These are phyloP conservation scores for Tupaia tana DNA, from an alignment of 2,113 vertebrate species.

Conservation along the genomic window DNA sequence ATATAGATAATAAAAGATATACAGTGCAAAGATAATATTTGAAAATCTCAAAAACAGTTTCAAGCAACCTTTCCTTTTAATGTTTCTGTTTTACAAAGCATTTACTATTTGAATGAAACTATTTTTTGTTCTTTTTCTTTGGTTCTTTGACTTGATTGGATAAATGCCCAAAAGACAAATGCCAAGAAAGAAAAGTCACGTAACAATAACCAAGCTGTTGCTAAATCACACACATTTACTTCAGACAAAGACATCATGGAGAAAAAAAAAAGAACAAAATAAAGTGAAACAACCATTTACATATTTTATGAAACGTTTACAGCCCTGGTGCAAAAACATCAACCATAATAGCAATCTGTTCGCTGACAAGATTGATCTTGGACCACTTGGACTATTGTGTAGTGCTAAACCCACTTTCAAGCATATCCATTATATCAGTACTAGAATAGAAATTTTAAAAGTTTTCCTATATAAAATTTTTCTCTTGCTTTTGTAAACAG, in stretches of 20 bases:
- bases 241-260: not conserved
- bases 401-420: slow-evolving; percentile 4
- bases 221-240: slow-evolving; percentile 7
- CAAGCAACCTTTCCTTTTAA: slow-evolving; percentile 15
- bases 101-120: slow-evolving; percentile 21
- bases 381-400: not conserved
- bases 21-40: not conserved
- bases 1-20: slow-evolving; percentile 5
- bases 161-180: not conserved
- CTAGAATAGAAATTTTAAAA: not conserved
- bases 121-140: not conserved
- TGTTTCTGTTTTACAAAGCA: not conserved
- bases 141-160: not conserved
- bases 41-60: not conserved
- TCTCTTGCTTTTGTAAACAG: not conserved
- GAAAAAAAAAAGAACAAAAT: not conserved
- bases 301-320: slow-evolving; percentile 34
- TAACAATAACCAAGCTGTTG: not conserved
- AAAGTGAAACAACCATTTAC: slow-evolving; percentile 23
- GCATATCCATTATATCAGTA: not conserved
- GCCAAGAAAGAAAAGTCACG: not conserved
- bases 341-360: not conserved
- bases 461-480: not conserved
- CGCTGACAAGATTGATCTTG: slow-evolving; percentile 13
- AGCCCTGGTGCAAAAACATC: not conserved